These are phyloP conservation scores for Lepidotrigona ventralis DNA, from an alignment of 1,140 invertebrate genomes.

Conservation along the genomic window DNA sequence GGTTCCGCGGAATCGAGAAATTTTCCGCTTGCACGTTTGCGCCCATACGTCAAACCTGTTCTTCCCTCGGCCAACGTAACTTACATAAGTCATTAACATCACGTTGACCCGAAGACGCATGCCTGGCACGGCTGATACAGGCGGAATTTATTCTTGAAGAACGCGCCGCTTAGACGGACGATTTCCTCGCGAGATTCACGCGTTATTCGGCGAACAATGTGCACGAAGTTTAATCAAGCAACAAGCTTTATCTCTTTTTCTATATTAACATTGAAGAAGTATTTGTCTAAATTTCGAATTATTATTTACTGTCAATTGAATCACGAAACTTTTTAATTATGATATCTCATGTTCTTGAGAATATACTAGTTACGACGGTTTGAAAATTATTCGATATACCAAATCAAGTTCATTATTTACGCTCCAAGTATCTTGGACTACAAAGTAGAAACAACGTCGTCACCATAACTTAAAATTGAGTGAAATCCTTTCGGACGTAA, in stretches of 20 bases:
- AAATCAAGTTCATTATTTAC: no score
- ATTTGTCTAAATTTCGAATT: no score
- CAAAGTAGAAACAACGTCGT: background rate
- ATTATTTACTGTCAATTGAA: no score
- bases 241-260: background rate
- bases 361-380: no score
- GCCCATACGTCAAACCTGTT: conserved; percentile 33
- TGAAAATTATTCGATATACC: no score
- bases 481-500: background rate
- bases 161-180: background rate
- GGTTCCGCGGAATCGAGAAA: conserved; percentile 20
- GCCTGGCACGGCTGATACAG: conserved; percentile 52
- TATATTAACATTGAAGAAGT: background rate
- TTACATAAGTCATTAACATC: conserved; percentile 55
- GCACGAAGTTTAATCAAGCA: no score
- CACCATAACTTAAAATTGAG: no score
- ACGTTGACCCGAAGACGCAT: conserved; percentile 39
- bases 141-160: conserved; percentile 63
- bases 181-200: no score
- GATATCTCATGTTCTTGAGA: no score
- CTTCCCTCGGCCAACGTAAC: conserved; percentile 30
- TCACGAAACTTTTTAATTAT: no score
- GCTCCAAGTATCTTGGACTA: background rate
- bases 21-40: conserved; percentile 5
- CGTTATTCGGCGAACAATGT: background rate